Conservation (phyloP, 2,888 invertebrate genomes). For the Metellina segmentata region DNA sequence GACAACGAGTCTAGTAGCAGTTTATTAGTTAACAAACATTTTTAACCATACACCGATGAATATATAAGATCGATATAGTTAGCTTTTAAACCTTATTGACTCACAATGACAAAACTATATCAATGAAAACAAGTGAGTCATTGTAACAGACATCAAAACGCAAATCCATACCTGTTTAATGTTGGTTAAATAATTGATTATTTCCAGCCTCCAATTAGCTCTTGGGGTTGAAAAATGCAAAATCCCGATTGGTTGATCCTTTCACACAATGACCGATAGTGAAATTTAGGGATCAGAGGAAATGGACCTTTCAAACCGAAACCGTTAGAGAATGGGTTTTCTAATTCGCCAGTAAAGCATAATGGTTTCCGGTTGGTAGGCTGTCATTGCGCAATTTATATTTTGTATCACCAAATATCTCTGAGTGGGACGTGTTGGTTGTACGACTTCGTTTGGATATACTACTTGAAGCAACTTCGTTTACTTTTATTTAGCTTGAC, state of each 20-base stretch:
- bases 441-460: too few relatives aligned
- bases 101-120: too few relatives aligned
- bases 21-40: too few relatives aligned
- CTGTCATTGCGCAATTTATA: neutral
- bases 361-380: neutral
- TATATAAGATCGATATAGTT: too few relatives aligned
- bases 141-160: too few relatives aligned
- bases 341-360: neutral
- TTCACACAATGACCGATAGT: neutral
- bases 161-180: too few relatives aligned
- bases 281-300: neutral
- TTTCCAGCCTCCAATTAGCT: neutral
- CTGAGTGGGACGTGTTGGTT: neutral
- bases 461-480: too few relatives aligned
- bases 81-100: too few relatives aligned
- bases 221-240: neutral
- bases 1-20: too few relatives aligned
- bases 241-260: neutral
- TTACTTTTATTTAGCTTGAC: too few relatives aligned
- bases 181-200: neutral
- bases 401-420: neutral
- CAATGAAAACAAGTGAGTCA: too few relatives aligned
- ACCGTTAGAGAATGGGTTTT: neutral
- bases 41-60: too few relatives aligned
- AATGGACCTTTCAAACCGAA: neutral